Evolutionary conservation across 2,888 invertebrate species (phyloP).

Genomic region (Ptychoptera contaminata): DNA sequence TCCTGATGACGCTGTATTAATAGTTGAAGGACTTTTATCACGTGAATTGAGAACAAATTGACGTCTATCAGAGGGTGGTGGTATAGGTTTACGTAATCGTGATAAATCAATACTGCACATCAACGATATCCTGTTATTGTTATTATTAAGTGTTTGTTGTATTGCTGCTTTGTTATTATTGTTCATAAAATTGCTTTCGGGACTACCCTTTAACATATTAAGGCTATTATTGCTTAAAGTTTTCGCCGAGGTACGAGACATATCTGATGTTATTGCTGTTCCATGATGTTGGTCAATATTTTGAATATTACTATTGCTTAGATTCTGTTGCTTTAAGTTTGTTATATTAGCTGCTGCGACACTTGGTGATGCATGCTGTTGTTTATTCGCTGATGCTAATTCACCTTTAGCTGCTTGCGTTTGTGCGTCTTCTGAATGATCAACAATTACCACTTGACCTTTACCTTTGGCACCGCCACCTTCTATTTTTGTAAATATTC

Average conservation of each 20-base stretch:
- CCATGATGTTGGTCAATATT: conserved; percentile 8
- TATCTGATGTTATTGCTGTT: conserved; percentile 17
- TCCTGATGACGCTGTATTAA: too few species aligned
- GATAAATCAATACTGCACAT: conserved; percentile 27
- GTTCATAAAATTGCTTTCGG: not conserved
- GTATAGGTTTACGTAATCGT: conserved; percentile 19
- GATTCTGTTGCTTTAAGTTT: too few species aligned
- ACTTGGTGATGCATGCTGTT: conserved; percentile 10
- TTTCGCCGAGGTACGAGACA: conserved; percentile 10
- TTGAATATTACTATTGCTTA: too few species aligned
- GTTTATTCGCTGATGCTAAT: not conserved
- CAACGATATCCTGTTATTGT: conserved; percentile 13
- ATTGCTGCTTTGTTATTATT: not conserved
- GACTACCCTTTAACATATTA: conserved; percentile 8
- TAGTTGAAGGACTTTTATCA: conserved; percentile 1
- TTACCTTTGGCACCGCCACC: conserved; percentile 57
- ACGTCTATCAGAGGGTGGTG: conserved; percentile 7
- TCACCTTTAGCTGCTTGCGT: too few species aligned
- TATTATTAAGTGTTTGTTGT: not conserved
- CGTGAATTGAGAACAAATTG: conserved; percentile 1
- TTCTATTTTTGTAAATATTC: conserved; percentile 50
- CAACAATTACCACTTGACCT: conserved; percentile 57
- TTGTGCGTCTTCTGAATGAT: conserved; percentile 36
- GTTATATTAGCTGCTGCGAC: too few species aligned
- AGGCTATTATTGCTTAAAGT: conserved; percentile 11